A percentile compares a stretch with the other conserved stretches of the same genome.
These are phyloP conservation scores for Falco naumanni DNA, from an alignment of 2,797 vertebrate species.

Conservation along the genomic window DNA sequence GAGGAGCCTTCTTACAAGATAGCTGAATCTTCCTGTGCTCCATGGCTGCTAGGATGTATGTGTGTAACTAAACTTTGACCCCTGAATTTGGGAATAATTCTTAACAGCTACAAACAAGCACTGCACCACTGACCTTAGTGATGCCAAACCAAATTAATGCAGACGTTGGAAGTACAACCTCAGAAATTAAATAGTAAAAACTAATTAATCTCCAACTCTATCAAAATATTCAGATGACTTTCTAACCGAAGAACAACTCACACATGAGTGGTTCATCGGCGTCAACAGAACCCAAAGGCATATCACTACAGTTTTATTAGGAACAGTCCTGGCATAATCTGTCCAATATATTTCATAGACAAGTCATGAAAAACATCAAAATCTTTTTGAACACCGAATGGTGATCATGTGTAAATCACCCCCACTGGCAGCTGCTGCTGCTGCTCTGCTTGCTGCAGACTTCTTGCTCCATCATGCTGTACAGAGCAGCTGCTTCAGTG, in stretches of 20 bases:
- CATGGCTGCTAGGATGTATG: not conserved
- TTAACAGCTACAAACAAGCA: not conserved
- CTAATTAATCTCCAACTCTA: conserved; percentile 7
- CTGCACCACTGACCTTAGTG: not conserved
- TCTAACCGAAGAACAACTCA: not conserved
- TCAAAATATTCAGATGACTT: conserved; percentile 10
- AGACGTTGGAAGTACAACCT: not conserved
- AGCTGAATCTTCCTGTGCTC: not conserved
- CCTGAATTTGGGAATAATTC: not conserved
- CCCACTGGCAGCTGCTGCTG: conserved; percentile 57
- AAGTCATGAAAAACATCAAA: conserved; percentile 34
- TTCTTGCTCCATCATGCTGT: conserved; percentile 61
- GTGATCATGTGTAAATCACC: conserved; percentile 62
- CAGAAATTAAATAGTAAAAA: conserved; percentile 27
- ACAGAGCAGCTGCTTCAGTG: conserved; percentile 69
- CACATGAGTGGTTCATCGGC: not conserved
- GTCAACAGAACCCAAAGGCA: not conserved
- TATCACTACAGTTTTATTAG: not conserved
- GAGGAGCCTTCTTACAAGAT: not conserved
- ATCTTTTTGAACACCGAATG: conserved; percentile 43
- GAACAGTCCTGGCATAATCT: conserved; percentile 18
- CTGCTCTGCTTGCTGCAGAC: conserved; percentile 61
- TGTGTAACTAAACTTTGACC: not conserved
- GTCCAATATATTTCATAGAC: conserved; percentile 10
- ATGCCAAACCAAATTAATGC: not conserved